Conservation (phyloP, 2,888 invertebrate genomes). For the Priocnemis perturbator region DNA sequence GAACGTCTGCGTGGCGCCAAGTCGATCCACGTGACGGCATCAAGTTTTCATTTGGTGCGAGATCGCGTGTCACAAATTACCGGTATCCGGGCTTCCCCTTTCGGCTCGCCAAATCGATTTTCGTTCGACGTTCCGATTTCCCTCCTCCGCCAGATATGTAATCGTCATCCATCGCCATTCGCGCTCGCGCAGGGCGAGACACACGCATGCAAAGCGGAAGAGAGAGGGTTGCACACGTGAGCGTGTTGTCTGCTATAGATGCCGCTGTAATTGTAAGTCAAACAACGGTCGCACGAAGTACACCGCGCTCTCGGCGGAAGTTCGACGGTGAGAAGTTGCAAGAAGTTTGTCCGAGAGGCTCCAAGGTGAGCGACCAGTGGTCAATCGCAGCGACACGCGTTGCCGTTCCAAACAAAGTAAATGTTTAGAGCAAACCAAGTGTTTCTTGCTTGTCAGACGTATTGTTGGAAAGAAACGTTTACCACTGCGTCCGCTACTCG, state of each 20-base stretch:
- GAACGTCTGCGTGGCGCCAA: constrained; percentile 53
- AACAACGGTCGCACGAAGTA: constrained; percentile 44
- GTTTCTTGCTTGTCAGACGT: too few species aligned
- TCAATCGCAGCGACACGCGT: constrained; percentile 2
- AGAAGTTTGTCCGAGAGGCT: neutral
- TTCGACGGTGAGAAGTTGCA: neutral
- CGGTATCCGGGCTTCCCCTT: constrained; percentile 55
- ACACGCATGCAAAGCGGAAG: neutral
- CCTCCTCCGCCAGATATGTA: constrained; percentile 26
- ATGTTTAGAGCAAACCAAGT: constrained; percentile 4
- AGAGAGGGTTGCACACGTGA: neutral
- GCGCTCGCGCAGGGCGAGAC: constrained; percentile 5
- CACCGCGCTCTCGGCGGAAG: constrained; percentile 11
- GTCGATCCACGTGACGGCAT: constrained; percentile 58
- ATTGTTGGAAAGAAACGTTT: too few species aligned
- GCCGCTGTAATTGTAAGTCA: constrained; percentile 51
- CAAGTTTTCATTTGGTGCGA: constrained; percentile 64
- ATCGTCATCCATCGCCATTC: constrained; percentile 24
- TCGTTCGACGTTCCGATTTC: constrained; percentile 58
- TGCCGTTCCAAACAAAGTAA: neutral
- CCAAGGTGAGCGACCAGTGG: neutral
- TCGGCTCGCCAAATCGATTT: constrained; percentile 67
- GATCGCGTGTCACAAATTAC: constrained; percentile 73
- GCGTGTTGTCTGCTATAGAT: constrained; percentile 8
- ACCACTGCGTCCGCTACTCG: neutral